Evolutionary conservation across 2,888 invertebrate species (phyloP), one percentile per base, ranked within the genome.

Genomic region (Leptopterna dolabrata): DNA sequence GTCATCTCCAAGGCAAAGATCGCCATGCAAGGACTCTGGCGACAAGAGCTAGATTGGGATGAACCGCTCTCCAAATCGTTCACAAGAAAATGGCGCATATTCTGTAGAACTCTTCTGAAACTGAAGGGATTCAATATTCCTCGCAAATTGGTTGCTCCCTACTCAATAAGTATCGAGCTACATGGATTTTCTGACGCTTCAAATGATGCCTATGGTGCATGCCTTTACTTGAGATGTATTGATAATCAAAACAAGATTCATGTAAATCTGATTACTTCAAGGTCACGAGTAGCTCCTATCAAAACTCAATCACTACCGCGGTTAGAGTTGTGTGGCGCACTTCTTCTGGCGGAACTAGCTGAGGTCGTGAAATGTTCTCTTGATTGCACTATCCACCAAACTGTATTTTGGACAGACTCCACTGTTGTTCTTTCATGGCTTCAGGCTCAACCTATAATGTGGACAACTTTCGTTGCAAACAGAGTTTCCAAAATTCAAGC

Each of bases 1-100:
- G 83, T 83, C 43, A 83, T 83, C 1, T 1, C 70, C 70, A 83
- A 83, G 36, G 83, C 63, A n/a, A 63, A 83, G 19, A 83, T 83
- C 13, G 11, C 30, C 14, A 83, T 83, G 83, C 83, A 83, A 19
- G 83, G 30, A 7, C n/a, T 83, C 3, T 83, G 63, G 83, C 83
- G 55, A 19, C 55, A 19, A 19, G 55, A 55, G 19, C 19, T 6
- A 4, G 19, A 55, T 55, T 55, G n/a, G n/a, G 55, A 55, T 19
- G 55, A 24, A 19, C 55, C n/a, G 19, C n/a, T 55, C n/a, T 19
- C 24, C 0, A n/a, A 4, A 2, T 4, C 70, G 7, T 9, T 83
- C 4, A 3, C 29, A 3, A 41, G 13, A 14, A 83, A 41, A 70
- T 76, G 76, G 76, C 7, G 24, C 7, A 76, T 76, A 24, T 76